Evolutionary conservation across 2,888 invertebrate genomes (phyloP).

Genomic region (Drosophila macrospina): DNA sequence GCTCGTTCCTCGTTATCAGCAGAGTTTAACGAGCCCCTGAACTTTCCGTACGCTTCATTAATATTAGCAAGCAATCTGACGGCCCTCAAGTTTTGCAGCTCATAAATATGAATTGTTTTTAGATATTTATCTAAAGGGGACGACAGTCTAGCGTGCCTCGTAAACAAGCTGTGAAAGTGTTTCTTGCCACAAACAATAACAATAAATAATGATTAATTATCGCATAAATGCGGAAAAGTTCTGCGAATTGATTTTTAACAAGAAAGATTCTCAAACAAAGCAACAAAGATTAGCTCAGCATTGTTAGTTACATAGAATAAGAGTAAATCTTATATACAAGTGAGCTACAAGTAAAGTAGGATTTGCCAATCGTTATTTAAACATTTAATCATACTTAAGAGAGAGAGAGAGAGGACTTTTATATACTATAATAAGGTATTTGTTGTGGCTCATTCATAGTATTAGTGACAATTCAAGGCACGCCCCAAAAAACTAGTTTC

Average conservation of each 20-base stretch:
- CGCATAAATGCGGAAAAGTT: slow-evolving; percentile 20
- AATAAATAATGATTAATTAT: slow-evolving; percentile 16
- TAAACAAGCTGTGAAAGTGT: slow-evolving; percentile 36
- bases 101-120: slow-evolving; percentile 51
- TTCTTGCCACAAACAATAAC: neutral
- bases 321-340: no score
- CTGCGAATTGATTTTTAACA: slow-evolving; percentile 7
- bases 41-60: slow-evolving; percentile 25
- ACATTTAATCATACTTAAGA: no score
- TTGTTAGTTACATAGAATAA: neutral
- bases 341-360: neutral
- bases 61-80: slow-evolving; percentile 27
- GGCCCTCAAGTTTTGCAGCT: slow-evolving; percentile 10
- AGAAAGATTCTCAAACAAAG: slow-evolving; percentile 4
- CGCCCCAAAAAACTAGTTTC: slow-evolving; percentile 41
- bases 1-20: slow-evolving; percentile 26
- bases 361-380: no score
- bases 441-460: no score
- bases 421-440: no score
- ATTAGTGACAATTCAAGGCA: slow-evolving; percentile 15
- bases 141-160: neutral
- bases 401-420: no score
- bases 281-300: neutral
- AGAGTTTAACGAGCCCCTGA: slow-evolving; percentile 34
- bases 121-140: slow-evolving; percentile 18